Evolutionary conservation across 2,888 invertebrate species (phyloP).

Genomic region (Mechanitis messenoides): DNA sequence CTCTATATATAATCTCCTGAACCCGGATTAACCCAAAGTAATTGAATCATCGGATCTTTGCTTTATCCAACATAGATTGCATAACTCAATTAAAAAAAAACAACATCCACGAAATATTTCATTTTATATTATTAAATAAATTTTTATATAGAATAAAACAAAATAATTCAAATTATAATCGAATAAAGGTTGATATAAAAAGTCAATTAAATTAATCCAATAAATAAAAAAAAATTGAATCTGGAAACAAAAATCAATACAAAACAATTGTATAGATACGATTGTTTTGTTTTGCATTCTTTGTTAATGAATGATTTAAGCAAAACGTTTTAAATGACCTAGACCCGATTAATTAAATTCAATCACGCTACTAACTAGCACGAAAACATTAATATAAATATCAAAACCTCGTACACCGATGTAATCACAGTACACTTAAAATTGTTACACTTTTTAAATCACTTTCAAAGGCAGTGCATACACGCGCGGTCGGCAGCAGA

Average conservation of each 20-base stretch:
- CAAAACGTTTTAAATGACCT: slow-evolving; percentile 22
- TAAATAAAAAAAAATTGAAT: too few relatives aligned
- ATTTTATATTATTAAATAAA: too few relatives aligned
- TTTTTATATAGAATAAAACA: too few relatives aligned
- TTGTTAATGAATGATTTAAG: slow-evolving; percentile 12
- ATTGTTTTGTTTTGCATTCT: slow-evolving; percentile 6
- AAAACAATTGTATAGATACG: background rate
- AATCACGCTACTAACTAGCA: slow-evolving; percentile 21
- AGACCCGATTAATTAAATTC: slow-evolving; percentile 19
- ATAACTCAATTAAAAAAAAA: slow-evolving; percentile 3
- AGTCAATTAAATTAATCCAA: background rate
- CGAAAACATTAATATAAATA: slow-evolving; percentile 19
- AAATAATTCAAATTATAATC: background rate
- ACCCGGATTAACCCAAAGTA: slow-evolving; percentile 13
- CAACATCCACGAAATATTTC: too few relatives aligned
- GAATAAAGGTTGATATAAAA: background rate
- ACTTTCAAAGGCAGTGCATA: slow-evolving; percentile 12
- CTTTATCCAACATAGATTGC: background rate
- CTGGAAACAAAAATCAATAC: slow-evolving; percentile 1
- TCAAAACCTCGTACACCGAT: slow-evolving; percentile 20
- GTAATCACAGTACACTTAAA: slow-evolving; percentile 10
- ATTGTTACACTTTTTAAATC: slow-evolving; percentile 14
- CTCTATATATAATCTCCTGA: slow-evolving; percentile 5
- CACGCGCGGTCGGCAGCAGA: slow-evolving; percentile 27
- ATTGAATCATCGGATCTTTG: slow-evolving; percentile 10